Percentiles rank a stretch among this genome's conserved stretches.
These are phyloP conservation scores for Drosophila mercatorum DNA, from an alignment of 2,888 invertebrate species.

Conservation along the genomic window DNA sequence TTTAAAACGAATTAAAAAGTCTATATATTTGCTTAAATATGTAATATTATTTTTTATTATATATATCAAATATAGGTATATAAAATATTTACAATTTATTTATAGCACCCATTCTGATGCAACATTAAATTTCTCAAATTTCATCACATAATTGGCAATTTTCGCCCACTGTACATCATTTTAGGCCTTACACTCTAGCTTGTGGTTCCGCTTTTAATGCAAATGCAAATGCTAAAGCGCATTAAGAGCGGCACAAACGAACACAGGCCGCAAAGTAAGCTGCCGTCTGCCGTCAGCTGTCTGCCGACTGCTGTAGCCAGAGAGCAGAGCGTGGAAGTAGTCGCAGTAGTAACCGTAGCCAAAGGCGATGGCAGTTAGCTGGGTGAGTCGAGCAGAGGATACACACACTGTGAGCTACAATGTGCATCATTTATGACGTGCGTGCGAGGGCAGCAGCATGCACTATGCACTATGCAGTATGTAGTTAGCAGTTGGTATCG, in stretches of 20 bases:
- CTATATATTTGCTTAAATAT: no score
- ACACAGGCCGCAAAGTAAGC: constrained; percentile 67
- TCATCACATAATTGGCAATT: background rate
- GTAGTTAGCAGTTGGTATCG: constrained; percentile 24
- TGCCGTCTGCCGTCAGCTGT: constrained; percentile 26
- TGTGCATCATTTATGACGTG: constrained; percentile 76
- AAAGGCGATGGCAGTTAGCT: background rate
- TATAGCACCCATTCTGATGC: no score
- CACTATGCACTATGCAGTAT: background rate
- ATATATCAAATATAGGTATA: no score
- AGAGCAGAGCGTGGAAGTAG: constrained; percentile 1
- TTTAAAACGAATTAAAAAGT: no score
- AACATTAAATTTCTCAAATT: no score
- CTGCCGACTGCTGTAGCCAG: background rate
- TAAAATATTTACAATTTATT: no score
- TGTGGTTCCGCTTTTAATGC: constrained; percentile 71
- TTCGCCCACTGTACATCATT: constrained; percentile 43
- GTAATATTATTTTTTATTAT: no score
- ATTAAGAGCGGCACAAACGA: constrained; percentile 69
- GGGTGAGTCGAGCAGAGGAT: constrained; percentile 11
- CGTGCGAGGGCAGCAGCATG: constrained; percentile 11
- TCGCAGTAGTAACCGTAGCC: constrained; percentile 10
- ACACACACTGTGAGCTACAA: constrained; percentile 56
- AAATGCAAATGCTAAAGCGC: constrained; percentile 73
- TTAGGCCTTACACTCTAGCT: constrained; percentile 45